A percentile compares a stretch with the other conserved stretches of the same genome.
These are phyloP conservation scores for Euspilapteryx auroguttella DNA, from an alignment of 2,888 invertebrate genomes.

Conservation along the genomic window DNA sequence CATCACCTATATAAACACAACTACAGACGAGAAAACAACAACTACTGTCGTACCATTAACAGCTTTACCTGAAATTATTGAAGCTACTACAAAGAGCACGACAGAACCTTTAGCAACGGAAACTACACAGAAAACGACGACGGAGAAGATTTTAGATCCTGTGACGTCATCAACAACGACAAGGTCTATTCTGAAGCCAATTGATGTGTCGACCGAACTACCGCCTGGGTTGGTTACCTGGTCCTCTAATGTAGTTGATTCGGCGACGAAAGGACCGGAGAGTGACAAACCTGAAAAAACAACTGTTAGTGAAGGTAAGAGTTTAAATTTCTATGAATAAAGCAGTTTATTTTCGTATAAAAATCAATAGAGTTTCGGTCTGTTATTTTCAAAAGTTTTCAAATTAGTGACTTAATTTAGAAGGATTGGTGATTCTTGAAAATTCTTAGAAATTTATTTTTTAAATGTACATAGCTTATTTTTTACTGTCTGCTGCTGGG, in stretches of 20 bases:
- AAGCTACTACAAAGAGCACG: slow-evolving; percentile 11
- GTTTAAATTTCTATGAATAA: not conserved
- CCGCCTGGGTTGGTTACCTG: slow-evolving; percentile 53
- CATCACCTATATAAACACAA: slow-evolving; percentile 42
- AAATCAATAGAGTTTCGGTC: too few species aligned
- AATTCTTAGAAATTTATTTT: too few species aligned
- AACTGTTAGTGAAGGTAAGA: slow-evolving; percentile 27
- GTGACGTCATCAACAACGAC: slow-evolving; percentile 6
- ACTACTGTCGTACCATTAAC: slow-evolving; percentile 15
- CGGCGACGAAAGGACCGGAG: slow-evolving; percentile 19
- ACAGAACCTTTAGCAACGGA: slow-evolving; percentile 7
- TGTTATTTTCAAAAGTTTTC: too few species aligned
- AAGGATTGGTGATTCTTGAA: too few species aligned
- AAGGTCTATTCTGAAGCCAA: slow-evolving; percentile 7
- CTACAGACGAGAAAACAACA: slow-evolving; percentile 16
- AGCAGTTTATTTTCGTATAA: too few species aligned
- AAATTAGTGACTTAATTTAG: too few species aligned
- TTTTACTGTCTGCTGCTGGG: too few species aligned
- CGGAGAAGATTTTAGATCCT: slow-evolving; percentile 9
- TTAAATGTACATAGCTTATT: too few species aligned
- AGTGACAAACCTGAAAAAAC: slow-evolving; percentile 15
- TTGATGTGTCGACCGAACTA: slow-evolving; percentile 20
- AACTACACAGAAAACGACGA: slow-evolving; percentile 7
- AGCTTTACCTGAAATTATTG: slow-evolving; percentile 13
- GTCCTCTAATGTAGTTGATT: slow-evolving; percentile 40